phyloP scores from a whole-genome alignment of 2,888 invertebrate species.

The Hartigia nigra region DNA sequence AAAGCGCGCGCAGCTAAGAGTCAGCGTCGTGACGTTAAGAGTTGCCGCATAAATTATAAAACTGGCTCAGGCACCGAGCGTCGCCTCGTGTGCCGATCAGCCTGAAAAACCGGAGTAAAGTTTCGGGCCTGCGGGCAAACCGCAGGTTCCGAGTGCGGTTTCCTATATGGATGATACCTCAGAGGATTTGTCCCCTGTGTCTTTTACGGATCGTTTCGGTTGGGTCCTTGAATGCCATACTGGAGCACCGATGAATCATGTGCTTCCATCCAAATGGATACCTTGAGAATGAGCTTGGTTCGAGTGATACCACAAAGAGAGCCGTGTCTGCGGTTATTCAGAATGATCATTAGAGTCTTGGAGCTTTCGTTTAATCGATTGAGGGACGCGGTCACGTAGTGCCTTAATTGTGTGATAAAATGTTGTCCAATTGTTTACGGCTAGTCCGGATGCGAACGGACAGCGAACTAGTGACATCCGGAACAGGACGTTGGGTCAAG shows the following conservation, averaged over 20 bases:
- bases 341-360: too few species aligned
- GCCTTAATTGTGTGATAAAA: not conserved
- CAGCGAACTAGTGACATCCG: not conserved
- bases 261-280: not conserved
- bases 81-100: not conserved
- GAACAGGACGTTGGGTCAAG: not conserved
- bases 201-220: not conserved
- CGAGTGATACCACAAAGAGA: not conserved
- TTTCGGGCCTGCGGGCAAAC: slow-evolving; percentile 33
- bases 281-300: not conserved
- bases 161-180: slow-evolving; percentile 17
- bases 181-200: not conserved
- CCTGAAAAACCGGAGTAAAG: slow-evolving; percentile 29
- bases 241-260: not conserved
- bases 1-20: not conserved
- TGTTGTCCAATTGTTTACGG: not conserved
- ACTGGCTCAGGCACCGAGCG: not conserved
- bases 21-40: not conserved
- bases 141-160: slow-evolving; percentile 39
- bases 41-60: slow-evolving; percentile 1
- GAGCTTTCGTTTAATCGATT: not conserved
- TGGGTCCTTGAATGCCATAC: slow-evolving; percentile 1
- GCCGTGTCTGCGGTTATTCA: not conserved
- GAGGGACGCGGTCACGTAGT: not conserved
- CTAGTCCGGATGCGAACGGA: not conserved